phyloP scores from a whole-genome alignment of 1,140 invertebrate genomes.

The Stegodyphus dumicola region DNA sequence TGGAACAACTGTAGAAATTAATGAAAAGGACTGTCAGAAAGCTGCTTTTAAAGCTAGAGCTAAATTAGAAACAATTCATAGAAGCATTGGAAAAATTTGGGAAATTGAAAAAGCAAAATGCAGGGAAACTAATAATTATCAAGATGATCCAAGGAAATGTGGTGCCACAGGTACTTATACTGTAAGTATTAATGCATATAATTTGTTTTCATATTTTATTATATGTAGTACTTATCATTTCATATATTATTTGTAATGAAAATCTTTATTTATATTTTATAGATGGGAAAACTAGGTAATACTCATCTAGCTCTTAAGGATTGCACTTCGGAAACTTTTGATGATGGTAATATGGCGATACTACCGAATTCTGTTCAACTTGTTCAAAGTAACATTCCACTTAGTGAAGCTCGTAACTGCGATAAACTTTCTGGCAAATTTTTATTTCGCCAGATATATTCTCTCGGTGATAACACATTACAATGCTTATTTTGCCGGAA shows the following conservation, averaged over 20 bases:
- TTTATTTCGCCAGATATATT: conserved; percentile 64
- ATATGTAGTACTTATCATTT: background rate
- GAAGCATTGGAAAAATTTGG: conserved; percentile 48
- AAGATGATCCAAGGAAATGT: conserved; percentile 39
- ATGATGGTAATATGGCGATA: conserved; percentile 57
- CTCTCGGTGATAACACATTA: conserved; percentile 61
- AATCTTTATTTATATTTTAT: background rate
- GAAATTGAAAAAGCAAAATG: conserved; percentile 57
- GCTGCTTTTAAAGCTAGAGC: conserved; percentile 60
- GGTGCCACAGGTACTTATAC: conserved; percentile 41
- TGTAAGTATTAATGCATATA: conserved; percentile 10
- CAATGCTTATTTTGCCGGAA: conserved; percentile 64
- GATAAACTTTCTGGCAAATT: conserved; percentile 62
- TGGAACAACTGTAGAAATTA: conserved; percentile 62
- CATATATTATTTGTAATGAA: background rate
- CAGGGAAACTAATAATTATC: conserved; percentile 49
- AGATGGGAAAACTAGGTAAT: conserved; percentile 45
- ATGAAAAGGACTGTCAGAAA: conserved; percentile 59
- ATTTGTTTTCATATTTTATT: background rate
- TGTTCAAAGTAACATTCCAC: conserved; percentile 64
- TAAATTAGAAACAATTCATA: conserved; percentile 56
- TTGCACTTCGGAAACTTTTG: conserved; percentile 59
- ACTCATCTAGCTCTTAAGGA: conserved; percentile 56
- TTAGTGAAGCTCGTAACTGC: conserved; percentile 61
- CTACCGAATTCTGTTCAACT: conserved; percentile 64